A percentile compares a stretch with the other conserved stretches of the same genome.
Evolutionary conservation across 2,797 vertebrate genomes (phyloP).

Genomic region (Cephalopachus bancanus): DNA sequence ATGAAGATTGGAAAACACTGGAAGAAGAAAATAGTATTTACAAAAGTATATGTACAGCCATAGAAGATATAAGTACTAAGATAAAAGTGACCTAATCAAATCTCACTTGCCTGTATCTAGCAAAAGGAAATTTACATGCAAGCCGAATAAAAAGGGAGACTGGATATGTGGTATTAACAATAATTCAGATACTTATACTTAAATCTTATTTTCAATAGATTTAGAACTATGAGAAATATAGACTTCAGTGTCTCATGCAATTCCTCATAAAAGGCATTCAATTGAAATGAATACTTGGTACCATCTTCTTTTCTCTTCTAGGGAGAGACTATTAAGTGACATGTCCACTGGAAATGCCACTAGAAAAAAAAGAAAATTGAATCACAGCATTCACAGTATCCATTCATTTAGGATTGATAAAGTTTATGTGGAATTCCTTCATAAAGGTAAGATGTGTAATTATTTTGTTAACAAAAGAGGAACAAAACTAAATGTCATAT

Average conservation of each 20-base stretch:
- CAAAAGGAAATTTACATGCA: neutral
- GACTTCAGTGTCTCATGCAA: neutral
- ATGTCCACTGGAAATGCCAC: neutral
- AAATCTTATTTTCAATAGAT: constrained; percentile 28
- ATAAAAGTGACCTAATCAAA: neutral
- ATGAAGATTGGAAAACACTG: neutral
- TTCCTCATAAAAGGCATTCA: neutral
- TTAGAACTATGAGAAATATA: neutral
- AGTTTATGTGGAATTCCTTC: neutral
- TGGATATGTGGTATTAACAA: neutral
- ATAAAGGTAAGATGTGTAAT: neutral
- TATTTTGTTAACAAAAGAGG: constrained; percentile 17
- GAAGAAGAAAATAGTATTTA: neutral
- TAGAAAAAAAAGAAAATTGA: neutral
- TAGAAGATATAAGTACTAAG: neutral
- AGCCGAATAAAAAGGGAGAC: neutral
- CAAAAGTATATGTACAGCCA: neutral
- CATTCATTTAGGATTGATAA: neutral
- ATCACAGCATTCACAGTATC: neutral
- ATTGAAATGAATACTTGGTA: neutral
- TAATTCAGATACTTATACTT: neutral
- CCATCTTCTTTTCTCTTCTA: neutral
- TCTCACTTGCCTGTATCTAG: neutral
- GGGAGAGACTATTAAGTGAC: neutral
- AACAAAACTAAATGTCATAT: neutral